Evolutionary conservation across 2,888 invertebrate species (phyloP).

Genomic region (Xestia xanthographa): DNA sequence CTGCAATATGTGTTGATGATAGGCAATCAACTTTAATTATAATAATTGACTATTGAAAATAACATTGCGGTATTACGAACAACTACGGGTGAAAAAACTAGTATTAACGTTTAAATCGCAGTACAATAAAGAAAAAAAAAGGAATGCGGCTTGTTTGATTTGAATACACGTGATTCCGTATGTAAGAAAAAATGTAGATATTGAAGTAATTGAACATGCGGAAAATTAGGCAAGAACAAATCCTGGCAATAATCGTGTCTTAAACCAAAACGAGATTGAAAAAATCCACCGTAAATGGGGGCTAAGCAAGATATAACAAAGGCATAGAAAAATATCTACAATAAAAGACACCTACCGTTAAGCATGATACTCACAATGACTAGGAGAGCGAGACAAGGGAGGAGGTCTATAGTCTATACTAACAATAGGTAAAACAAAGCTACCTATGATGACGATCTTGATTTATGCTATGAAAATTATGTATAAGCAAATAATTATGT

Average conservation of each 20-base stretch:
- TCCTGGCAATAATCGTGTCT: neutral
- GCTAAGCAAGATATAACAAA: neutral
- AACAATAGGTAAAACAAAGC: neutral
- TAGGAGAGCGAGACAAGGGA: neutral
- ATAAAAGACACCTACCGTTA: neutral
- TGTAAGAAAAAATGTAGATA: neutral
- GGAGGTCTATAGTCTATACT: neutral
- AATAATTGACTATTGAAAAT: slow-evolving; percentile 74
- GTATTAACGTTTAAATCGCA: slow-evolving; percentile 56
- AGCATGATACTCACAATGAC: neutral
- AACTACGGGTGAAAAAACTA: slow-evolving; percentile 61
- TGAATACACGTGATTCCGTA: slow-evolving; percentile 30
- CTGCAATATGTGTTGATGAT: slow-evolving; percentile 71
- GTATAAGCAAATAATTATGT: neutral
- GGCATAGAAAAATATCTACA: neutral
- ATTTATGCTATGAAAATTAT: neutral
- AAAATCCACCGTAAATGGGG: neutral
- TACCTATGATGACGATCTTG: neutral
- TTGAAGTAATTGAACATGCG: slow-evolving; percentile 25
- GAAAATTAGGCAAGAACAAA: neutral
- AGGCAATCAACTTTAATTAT: slow-evolving; percentile 73
- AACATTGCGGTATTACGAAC: slow-evolving; percentile 69
- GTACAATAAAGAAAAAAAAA: slow-evolving; percentile 50
- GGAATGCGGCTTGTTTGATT: slow-evolving; percentile 47
- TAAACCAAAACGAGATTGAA: neutral